Base-by-base conservation (phyloP, 30 jellyfish, hydroid and myxozoan species). In the Nemopilema nomurai region DNA sequence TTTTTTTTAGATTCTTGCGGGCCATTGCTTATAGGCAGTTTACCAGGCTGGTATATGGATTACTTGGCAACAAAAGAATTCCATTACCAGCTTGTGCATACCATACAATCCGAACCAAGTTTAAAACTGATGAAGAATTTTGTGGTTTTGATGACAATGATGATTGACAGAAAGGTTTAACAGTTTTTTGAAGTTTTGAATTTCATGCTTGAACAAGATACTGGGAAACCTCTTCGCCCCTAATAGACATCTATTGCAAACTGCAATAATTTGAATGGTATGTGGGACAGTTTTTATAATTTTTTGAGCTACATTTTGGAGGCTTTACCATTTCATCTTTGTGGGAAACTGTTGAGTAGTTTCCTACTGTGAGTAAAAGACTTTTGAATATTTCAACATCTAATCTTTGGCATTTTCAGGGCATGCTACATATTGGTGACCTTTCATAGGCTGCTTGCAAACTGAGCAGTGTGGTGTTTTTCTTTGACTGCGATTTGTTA, bases 11-110 rank as follows among this genome's bases (percentile, higher is more conserved):
- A 33, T 67, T 67, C 51, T 67, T 67, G 51, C 30, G 33, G 21
- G 41, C 51, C 41, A 26, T 72, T 32, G 82, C 82, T 23, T 72
- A 72, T 49, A 20, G 82, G 69, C 67, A 72, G 70, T 72, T 72
- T 21, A 72, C 82, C 13, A 72, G 82, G 49, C 57, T 72, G 19
- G 82, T 72, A 17, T 52, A 72, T 72, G 82, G 82, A 13, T 52
- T 21, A 29, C 51, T 72, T 72, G 82, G 82, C 31, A 72, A 32
- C 32, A 27, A 52, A 49, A 30, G 82, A 49, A 32, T 72, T 22
- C 69, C 82, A 8, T 52, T 72, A 49, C 82, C 82, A 29, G 82
- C 82, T 21, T 72, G 82, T 72, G 82, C 82, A 27, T 72, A 72
- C 57, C 65, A 32, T 72, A 23, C 67, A 49, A 72, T 72, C 17